Evolutionary conservation across 2,113 vertebrate genomes (phyloP).

Genomic region (Butastur rufipennis): DNA sequence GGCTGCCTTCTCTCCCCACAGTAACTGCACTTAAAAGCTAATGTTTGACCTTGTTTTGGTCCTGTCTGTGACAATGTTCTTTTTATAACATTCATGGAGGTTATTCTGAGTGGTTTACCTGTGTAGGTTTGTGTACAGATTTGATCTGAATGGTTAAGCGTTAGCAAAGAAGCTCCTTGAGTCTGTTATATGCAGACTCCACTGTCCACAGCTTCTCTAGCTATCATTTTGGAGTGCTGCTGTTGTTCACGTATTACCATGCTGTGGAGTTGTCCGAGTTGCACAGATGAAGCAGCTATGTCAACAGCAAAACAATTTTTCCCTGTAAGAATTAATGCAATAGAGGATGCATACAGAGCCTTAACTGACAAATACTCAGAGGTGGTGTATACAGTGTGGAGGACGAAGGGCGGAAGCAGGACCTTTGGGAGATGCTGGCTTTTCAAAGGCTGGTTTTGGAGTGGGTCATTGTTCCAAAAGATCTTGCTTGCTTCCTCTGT

Average conservation of each 20-base stretch:
- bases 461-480: neutral
- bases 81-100: neutral
- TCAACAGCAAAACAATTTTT: neutral
- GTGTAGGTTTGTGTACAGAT: neutral
- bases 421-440: neutral
- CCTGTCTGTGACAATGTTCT: neutral
- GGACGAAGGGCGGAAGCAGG: neutral
- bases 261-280: neutral
- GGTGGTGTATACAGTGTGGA: neutral
- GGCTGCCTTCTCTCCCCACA: neutral
- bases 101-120: neutral
- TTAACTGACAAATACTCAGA: neutral
- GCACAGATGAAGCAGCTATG: neutral
- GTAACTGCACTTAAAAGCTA: neutral
- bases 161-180: neutral
- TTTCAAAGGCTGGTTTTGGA: neutral
- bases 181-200: neutral
- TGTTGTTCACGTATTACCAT: rapidly evolving
- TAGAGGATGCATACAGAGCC: neutral
- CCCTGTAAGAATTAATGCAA: neutral
- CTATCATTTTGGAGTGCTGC: neutral
- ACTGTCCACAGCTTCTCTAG: neutral
- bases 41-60: neutral
- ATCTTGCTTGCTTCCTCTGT: neutral
- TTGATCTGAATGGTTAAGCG: neutral